Conservation (phyloP, 2,113 vertebrate genomes). For the Thalassarche chlororhynchos region DNA sequence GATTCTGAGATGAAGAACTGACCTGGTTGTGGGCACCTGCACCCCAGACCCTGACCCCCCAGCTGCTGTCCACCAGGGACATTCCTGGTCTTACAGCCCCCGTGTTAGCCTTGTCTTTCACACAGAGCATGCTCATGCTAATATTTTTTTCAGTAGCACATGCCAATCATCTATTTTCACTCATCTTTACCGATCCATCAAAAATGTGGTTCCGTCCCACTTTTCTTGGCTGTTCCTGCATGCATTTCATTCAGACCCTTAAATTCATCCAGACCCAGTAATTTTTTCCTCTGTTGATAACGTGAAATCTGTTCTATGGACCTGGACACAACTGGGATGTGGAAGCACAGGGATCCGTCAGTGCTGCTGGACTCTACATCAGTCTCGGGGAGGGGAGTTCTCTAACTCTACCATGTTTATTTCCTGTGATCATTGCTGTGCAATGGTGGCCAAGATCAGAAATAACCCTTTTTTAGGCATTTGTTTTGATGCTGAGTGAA, state of each 20-base stretch:
- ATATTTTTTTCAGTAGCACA: not conserved
- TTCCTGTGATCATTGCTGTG: not conserved
- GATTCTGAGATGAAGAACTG: not conserved
- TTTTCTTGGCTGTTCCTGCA: not conserved
- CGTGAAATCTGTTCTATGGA: not conserved
- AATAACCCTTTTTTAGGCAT: not conserved
- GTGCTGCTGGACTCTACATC: fast-evolving
- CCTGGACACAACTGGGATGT: not conserved
- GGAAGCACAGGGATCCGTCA: not conserved
- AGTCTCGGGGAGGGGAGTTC: not conserved
- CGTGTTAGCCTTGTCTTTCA: not conserved
- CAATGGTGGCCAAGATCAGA: not conserved
- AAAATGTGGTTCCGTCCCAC: not conserved
- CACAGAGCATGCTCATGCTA: not conserved
- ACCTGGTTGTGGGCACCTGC: not conserved
- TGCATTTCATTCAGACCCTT: not conserved
- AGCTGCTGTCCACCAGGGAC: not conserved
- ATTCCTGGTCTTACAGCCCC: not conserved
- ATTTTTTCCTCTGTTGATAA: not conserved
- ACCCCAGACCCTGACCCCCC: not conserved
- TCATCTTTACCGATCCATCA: not conserved
- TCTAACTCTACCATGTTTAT: not conserved
- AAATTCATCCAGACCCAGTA: not conserved
- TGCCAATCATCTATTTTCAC: not conserved
- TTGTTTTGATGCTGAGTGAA: not conserved